Base-by-base conservation (phyloP, 2,888 invertebrate genomes). In the Danaus chrysippus region DNA sequence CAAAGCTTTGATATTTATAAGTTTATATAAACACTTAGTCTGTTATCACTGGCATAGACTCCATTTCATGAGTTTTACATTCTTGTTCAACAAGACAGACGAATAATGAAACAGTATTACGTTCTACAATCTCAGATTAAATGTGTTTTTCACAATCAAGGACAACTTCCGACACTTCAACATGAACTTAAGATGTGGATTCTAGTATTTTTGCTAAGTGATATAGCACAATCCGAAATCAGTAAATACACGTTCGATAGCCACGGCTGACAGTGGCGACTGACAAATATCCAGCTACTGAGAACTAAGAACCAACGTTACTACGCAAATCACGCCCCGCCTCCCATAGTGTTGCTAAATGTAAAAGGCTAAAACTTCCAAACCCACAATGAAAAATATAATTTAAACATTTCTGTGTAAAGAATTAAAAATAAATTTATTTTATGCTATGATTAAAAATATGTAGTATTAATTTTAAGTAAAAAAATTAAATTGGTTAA, bases 1-100 rank as follows among this genome's bases (percentile, higher is more conserved):
- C 65, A 66, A 67, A 69, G 65, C 68, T 66, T 68, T 66, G 77
- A 68, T 76, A 76, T 77, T 75, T 73, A 74, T 69, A 42, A 49
- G 17, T 55, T 12, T 15, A 19, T 13, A 23, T 42, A 53, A 53
- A 42, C 42, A 58, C 19, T 34, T 42, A 58, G 11, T 15, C 56
- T 42, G 58, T 54, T 59, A 58, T 54, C 52, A 59, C 34, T 63
- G 17, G 57, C 56, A 52, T 57, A 54, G 23, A 41, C 23, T 58
- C 64, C 61, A 65, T 58, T 62, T 43, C 59, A 19, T 10, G 41
- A 23, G 54, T 56, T 62, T 62, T 61, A 59, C 53, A 58, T 61
- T 58, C 17, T 43, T 53, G 19, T 23, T 53, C 57, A 61, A 56
- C 58, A 53, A 19, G 41, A 8, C 13, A 6, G 59, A 55, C 56